phyloP scores from a whole-genome alignment of 1,140 invertebrate species.

The Antheraea pernyi region DNA sequence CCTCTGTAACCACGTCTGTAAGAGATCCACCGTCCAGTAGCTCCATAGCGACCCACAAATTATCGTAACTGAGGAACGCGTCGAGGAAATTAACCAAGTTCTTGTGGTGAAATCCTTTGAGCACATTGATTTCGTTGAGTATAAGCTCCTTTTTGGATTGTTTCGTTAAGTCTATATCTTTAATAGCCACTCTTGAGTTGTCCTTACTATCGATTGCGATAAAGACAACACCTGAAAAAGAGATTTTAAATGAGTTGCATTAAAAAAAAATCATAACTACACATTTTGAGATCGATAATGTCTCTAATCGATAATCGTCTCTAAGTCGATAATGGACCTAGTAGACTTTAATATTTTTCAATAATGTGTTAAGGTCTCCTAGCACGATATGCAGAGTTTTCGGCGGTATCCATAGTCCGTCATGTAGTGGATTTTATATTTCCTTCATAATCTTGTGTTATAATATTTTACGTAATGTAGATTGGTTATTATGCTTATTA shows the following conservation, averaged over 20 bases:
- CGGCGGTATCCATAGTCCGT: no score
- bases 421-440: no score
- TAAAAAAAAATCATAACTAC: no score
- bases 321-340: no score
- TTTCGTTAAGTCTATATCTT: constrained; percentile 96
- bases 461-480: no score
- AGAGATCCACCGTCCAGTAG: constrained; percentile 96
- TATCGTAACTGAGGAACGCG: constrained; percentile 92
- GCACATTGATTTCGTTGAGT: constrained; percentile 95
- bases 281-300: no score
- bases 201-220: constrained; percentile 91
- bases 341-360: no score
- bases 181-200: constrained; percentile 93
- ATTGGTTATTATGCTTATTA: no score
- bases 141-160: constrained; percentile 97
- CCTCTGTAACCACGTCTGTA: constrained; percentile 98
- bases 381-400: no score
- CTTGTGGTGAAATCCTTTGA: constrained; percentile 95
- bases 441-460: no score
- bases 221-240: constrained; percentile 89
- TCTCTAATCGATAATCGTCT: no score
- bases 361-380: no score
- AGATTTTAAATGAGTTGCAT: constrained; percentile 1
- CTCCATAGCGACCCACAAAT: constrained; percentile 98
- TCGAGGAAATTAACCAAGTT: constrained; percentile 99